phyloP scores from a whole-genome alignment of 2,797 vertebrate genomes.

The Lepidocolaptes lacrymiger region DNA sequence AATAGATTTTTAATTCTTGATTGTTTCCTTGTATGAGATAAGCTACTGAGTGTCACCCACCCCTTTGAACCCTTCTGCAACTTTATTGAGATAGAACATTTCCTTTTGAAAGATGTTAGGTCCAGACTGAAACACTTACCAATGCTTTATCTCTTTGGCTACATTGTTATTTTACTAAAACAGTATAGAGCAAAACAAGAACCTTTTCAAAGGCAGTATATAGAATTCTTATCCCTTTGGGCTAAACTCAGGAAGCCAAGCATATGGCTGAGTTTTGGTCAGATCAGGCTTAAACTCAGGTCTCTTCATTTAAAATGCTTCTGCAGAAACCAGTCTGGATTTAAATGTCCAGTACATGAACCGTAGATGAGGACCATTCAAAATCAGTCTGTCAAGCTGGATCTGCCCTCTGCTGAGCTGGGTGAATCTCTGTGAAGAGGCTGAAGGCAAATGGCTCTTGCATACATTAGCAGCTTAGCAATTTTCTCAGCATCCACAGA shows the following conservation, averaged over 20 bases:
- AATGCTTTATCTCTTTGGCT: neutral
- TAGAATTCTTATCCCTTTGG: neutral
- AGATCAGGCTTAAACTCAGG: neutral
- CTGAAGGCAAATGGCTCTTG: neutral
- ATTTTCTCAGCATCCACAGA: neutral
- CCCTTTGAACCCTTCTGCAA: neutral
- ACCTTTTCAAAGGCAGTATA: neutral
- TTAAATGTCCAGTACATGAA: neutral
- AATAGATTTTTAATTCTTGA: conserved; percentile 36
- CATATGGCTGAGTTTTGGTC: neutral
- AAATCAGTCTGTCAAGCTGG: neutral
- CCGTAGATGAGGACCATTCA: neutral
- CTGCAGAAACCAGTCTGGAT: neutral
- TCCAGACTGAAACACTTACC: neutral
- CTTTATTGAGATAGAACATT: neutral
- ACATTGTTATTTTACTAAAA: neutral
- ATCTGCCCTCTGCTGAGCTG: neutral
- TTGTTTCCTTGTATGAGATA: conserved; percentile 40
- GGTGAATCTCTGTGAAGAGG: neutral
- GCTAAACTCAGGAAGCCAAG: neutral
- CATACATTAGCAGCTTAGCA: neutral
- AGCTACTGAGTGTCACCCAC: neutral
- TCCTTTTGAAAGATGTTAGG: neutral
- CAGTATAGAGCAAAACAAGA: neutral
- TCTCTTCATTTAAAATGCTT: neutral